Evolutionary conservation across 2,888 invertebrate genomes (phyloP).

Genomic region (Melinaea marsaeus): DNA sequence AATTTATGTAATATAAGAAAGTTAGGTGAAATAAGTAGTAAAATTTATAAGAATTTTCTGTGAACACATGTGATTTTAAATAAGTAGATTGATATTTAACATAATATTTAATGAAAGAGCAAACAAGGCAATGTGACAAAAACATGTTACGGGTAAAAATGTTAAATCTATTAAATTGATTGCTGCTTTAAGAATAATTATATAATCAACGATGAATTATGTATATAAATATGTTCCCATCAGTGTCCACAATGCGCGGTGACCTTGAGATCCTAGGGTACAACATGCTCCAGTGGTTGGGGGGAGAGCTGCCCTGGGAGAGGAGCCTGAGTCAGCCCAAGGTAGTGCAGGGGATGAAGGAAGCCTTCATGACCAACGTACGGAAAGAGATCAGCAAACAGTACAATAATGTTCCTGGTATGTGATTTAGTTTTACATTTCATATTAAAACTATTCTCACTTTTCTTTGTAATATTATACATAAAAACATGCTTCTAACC

Average conservation of each 20-base stretch:
- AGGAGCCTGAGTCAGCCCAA: constrained; percentile 78
- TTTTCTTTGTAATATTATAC: not conserved
- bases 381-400: constrained; percentile 60
- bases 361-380: constrained; percentile 80
- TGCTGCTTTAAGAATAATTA: too few relatives aligned
- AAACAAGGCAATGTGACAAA: too few relatives aligned
- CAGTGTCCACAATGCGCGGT: constrained; percentile 89
- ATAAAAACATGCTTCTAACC: not conserved
- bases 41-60: too few relatives aligned
- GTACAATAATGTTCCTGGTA: constrained; percentile 56
- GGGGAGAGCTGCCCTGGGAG: constrained; percentile 91
- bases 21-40: too few relatives aligned
- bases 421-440: constrained; percentile 25
- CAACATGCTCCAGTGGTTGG: constrained; percentile 95
- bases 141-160: too few relatives aligned
- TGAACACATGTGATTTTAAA: too few relatives aligned
- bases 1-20: too few relatives aligned
- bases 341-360: constrained; percentile 83
- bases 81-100: too few relatives aligned
- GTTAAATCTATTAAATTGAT: too few relatives aligned
- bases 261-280: constrained; percentile 97
- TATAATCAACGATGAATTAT: too few relatives aligned
- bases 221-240: too few relatives aligned
- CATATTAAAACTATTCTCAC: not conserved
- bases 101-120: too few relatives aligned